phyloP scores from a whole-genome alignment of 2,888 invertebrate genomes.

The Sarcophaga caerulescens region DNA sequence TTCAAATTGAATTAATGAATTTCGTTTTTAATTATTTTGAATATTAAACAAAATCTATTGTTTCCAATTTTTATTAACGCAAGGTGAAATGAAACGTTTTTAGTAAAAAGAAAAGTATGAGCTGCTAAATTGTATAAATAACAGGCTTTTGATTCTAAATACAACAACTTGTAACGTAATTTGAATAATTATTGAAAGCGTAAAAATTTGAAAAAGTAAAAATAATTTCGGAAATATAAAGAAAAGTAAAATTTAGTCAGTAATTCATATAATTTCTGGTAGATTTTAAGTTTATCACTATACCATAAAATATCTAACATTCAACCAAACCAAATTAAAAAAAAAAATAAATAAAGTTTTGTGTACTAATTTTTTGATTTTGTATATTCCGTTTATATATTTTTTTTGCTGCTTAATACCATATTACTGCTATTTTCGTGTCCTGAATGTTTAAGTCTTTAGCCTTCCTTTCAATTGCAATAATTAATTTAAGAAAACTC shows the following conservation, averaged over 20 bases:
- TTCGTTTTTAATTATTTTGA: too few species aligned
- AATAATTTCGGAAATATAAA: background rate
- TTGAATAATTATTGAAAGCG: background rate
- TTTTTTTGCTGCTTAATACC: background rate
- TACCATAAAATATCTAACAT: background rate
- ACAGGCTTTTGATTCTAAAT: background rate
- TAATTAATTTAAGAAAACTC: background rate
- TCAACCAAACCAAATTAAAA: background rate
- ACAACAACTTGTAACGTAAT: background rate
- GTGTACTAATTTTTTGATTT: background rate
- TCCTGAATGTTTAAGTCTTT: too few species aligned
- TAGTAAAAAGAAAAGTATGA: background rate
- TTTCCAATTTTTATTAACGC: background rate
- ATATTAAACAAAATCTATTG: background rate
- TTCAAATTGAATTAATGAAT: too few species aligned
- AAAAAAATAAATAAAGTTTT: background rate
- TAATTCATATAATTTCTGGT: background rate
- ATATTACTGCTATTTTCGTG: too few species aligned
- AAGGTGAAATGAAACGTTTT: background rate
- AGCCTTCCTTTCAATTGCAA: background rate
- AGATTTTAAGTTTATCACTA: background rate
- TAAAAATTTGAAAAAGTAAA: background rate
- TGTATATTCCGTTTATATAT: background rate
- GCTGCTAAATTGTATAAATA: background rate
- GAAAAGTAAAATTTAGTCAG: background rate